Conservation (phyloP, 1,140 invertebrate species). For the Bursaphelenchus mucronatus region DNA sequence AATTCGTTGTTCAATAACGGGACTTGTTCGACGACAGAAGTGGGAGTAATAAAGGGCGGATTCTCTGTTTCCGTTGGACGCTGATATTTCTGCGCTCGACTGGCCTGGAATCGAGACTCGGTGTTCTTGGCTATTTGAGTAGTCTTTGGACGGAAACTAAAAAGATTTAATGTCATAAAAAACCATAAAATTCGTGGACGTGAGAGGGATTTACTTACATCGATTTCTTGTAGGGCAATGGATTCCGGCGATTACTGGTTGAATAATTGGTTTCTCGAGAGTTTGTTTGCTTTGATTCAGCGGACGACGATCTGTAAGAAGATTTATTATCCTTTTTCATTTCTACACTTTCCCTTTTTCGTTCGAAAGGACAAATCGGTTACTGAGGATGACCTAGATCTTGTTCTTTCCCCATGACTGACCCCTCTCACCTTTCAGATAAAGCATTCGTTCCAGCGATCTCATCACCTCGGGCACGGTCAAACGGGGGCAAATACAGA, state of each 20-base stretch:
- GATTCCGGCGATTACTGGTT: conserved; percentile 15
- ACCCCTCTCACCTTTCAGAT: too few relatives aligned
- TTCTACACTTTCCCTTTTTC: too few relatives aligned
- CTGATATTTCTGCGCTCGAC: neutral
- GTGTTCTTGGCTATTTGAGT: neutral
- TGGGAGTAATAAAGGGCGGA: neutral
- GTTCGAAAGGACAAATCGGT: too few relatives aligned
- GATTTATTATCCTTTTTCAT: too few relatives aligned
- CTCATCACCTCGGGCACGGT: too few relatives aligned
- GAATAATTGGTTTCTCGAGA: conserved; percentile 1
- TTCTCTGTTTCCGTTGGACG: neutral
- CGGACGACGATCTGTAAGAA: too few relatives aligned
- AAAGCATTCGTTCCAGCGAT: too few relatives aligned
- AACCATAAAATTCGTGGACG: neutral
- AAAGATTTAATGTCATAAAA: neutral
- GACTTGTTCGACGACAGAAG: conserved; percentile 2
- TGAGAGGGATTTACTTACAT: neutral
- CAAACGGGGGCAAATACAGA: too few relatives aligned
- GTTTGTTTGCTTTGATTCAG: too few relatives aligned
- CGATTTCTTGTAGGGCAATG: conserved; percentile 15
- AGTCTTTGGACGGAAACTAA: conserved; percentile 16
- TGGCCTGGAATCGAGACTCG: conserved; percentile 3
- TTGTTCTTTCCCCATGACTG: too few relatives aligned
- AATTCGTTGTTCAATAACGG: neutral
- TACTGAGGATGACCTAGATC: too few relatives aligned